phyloP scores from a whole-genome alignment of 2,888 invertebrate species.

The Sisyra terminalis region DNA sequence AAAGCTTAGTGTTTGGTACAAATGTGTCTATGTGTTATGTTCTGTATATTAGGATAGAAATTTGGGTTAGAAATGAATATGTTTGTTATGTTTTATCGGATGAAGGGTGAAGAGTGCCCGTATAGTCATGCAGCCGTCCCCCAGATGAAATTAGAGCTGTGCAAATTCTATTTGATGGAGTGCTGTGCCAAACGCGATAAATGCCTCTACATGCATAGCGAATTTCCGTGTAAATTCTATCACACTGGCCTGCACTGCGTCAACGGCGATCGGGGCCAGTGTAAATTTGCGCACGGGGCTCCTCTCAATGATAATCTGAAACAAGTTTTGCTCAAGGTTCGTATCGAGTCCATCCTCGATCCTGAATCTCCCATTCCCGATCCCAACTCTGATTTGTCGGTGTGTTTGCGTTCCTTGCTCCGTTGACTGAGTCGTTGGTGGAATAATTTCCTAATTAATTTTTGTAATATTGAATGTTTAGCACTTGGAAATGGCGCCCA shows the following conservation, averaged over 20 bases:
- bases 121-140: slow-evolving; percentile 72
- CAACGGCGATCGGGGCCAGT: slow-evolving; percentile 56
- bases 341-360: slow-evolving; percentile 7
- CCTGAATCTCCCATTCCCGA: not conserved
- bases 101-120: slow-evolving; percentile 61
- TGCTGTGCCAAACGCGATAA: slow-evolving; percentile 91
- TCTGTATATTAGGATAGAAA: too few relatives aligned
- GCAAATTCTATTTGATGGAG: slow-evolving; percentile 92
- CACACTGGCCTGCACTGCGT: slow-evolving; percentile 83
- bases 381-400: not conserved
- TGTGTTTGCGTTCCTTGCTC: not conserved
- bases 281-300: slow-evolving; percentile 85
- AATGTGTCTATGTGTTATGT: too few relatives aligned
- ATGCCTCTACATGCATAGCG: slow-evolving; percentile 91
- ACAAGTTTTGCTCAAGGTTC: slow-evolving; percentile 29
- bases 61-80: too few relatives aligned
- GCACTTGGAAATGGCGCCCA: slow-evolving; percentile 81
- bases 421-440: not conserved
- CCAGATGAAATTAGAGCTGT: slow-evolving; percentile 80
- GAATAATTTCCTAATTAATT: not conserved
- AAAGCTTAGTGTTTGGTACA: too few relatives aligned
- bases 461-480: slow-evolving; percentile 20
- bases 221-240: slow-evolving; percentile 94
- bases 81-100: slow-evolving; percentile 9
- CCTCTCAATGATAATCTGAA: slow-evolving; percentile 59